Base-by-base conservation (phyloP, 2,113 vertebrate species). In the Caracal caracal region DNA sequence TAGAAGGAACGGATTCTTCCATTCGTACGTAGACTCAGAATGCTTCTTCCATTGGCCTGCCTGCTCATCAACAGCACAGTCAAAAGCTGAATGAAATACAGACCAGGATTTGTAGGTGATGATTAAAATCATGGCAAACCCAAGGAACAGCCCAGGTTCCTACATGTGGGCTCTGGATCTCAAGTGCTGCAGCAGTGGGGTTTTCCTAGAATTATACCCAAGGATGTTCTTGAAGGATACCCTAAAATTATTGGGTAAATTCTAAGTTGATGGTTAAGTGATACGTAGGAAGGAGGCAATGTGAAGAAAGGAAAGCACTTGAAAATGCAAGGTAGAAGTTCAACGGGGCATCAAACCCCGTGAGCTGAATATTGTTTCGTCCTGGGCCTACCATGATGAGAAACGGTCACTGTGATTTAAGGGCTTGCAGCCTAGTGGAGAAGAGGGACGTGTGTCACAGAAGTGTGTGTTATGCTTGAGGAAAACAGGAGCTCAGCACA, bases 341-440 rank as follows among this genome's bases (percentile, higher is more conserved):
- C 12, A 17, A 0, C 28, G 0, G 0, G 10, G n/a, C 65, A 20
- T 0, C 30, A 16, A 3, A 5, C 13, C 2, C 13, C 8, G 4
- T 35, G 59, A 6, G 37, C 56, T 33, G 7, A 0, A 11, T 24
- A 0, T 16, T 28, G 4, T 47, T 65, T 30, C 56, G 22, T 37
- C 20, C 33, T 11, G 5, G 8, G 4, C 22, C 12, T 73, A 19
- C 17, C 6, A 1, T 1, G 66, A 16, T 19, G 56, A 92, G 13
- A 84, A 70, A 28, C 0, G 13, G 30, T 6, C 63, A 10, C 7
- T 13, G 40, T 30, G 40, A 33, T 85, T 28, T 15, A 26, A 70
- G 88, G 87, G 37, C 12, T 33, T 3, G 2, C 3, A 19, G 19
- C 4, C 10, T 37, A 1, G 22, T 22, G 73, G 22, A 12, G 49